Evolutionary conservation across 2,113 vertebrate species (phyloP).

Genomic region (Uropsilus gracilis): DNA sequence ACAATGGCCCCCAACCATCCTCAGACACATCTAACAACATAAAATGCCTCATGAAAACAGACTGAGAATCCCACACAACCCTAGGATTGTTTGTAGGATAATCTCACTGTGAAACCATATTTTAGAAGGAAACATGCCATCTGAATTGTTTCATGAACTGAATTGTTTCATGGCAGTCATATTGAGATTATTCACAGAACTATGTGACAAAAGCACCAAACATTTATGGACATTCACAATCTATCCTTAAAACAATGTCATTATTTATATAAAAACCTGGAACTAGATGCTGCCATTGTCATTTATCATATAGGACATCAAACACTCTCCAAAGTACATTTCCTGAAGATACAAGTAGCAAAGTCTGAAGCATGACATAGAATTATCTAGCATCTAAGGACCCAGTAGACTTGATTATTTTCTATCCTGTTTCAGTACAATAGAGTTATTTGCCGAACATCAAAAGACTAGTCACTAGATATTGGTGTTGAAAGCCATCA

Average conservation of each 20-base stretch:
- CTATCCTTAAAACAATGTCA: not conserved
- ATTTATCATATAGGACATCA: not conserved
- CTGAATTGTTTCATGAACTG: not conserved
- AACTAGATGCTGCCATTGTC: not conserved
- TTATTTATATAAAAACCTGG: not conserved
- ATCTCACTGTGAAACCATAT: not conserved
- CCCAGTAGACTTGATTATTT: not conserved
- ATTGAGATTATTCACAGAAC: not conserved
- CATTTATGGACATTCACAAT: not conserved
- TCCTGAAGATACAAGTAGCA: not conserved
- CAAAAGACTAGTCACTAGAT: not conserved
- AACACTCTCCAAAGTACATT: not conserved
- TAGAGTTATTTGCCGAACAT: not conserved
- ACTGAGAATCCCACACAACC: not conserved
- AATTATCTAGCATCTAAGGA: not conserved
- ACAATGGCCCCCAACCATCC: not conserved
- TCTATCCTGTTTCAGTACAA: not conserved
- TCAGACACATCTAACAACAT: not conserved
- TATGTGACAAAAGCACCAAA: slow-evolving; percentile 17
- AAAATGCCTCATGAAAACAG: not conserved
- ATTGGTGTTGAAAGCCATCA: not conserved
- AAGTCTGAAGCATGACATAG: not conserved
- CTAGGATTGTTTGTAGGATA: not conserved
- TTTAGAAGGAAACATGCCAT: not conserved
- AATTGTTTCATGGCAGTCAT: not conserved